Percentiles rank a stretch among this genome's conserved stretches.
phyloP scores from a whole-genome alignment of 2,888 invertebrate species.

The Strigamia transsilvanica region DNA sequence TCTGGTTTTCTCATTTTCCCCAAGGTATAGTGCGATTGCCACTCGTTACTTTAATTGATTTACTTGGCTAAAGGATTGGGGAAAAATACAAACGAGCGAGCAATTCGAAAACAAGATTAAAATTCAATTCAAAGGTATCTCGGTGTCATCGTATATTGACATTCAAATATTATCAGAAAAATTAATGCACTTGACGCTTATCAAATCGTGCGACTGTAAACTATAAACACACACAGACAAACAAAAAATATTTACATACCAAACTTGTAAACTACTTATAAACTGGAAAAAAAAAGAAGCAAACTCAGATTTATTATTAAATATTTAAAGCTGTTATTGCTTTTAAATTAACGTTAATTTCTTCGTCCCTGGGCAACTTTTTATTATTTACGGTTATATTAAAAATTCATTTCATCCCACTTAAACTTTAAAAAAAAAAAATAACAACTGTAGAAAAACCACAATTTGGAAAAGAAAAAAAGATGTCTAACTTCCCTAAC shows the following conservation, averaged over 20 bases:
- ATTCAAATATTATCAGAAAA: neutral
- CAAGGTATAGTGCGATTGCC: neutral
- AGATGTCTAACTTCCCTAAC: neutral
- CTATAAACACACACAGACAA: too few species aligned
- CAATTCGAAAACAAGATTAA: slow-evolving; percentile 10
- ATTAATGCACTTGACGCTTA: neutral
- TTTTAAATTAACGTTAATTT: neutral
- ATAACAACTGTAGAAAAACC: too few species aligned
- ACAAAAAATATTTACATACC: too few species aligned
- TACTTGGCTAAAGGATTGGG: neutral
- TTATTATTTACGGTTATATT: neutral
- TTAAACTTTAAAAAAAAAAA: neutral
- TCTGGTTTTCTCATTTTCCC: slow-evolving; percentile 34
- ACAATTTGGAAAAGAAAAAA: neutral
- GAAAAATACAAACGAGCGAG: neutral
- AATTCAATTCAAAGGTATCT: slow-evolving; percentile 14
- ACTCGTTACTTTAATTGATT: slow-evolving; percentile 31
- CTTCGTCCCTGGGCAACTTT: neutral
- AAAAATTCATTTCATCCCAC: neutral
- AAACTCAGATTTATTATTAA: neutral
- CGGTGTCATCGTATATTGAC: neutral
- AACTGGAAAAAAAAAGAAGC: too few species aligned
- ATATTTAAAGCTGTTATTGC: neutral
- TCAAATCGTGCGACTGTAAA: too few species aligned
- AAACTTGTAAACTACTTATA: too few species aligned